These are phyloP conservation scores for Hetaerina titia DNA, from an alignment of 2,888 invertebrate genomes.

Conservation along the genomic window DNA sequence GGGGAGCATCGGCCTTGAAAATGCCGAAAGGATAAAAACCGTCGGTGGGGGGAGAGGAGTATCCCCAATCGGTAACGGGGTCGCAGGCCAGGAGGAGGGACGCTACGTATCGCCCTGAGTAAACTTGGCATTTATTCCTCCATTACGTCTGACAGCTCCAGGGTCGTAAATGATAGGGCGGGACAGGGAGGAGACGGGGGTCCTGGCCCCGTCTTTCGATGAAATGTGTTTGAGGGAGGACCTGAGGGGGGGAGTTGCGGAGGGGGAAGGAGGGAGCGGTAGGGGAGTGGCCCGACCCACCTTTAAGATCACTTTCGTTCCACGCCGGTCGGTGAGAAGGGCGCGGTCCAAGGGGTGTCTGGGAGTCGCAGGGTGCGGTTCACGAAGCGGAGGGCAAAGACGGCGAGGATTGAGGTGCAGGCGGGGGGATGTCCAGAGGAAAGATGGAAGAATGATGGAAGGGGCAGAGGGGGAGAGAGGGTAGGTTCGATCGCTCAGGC, in stretches of 20 bases:
- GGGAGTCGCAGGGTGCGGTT: not conserved
- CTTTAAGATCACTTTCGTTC: not conserved
- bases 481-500: not conserved
- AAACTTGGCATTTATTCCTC: constrained; percentile 48
- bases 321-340: not conserved
- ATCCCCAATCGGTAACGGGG: not conserved
- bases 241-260: not conserved
- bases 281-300: not conserved
- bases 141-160: not conserved
- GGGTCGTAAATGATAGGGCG: constrained; percentile 39
- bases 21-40: too few relatives aligned
- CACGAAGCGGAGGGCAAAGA: too few relatives aligned
- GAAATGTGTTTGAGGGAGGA: not conserved
- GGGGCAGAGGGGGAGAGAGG: not conserved
- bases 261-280: not conserved
- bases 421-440: too few relatives aligned
- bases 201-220: not conserved
- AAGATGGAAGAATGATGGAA: not conserved
- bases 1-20: too few relatives aligned
- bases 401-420: too few relatives aligned
- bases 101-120: not conserved
- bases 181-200: not conserved
- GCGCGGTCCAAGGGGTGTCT: not conserved
- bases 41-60: too few relatives aligned
- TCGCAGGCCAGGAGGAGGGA: not conserved